These are phyloP conservation scores for Sinhomidia bicolor DNA, from an alignment of 2,888 invertebrate species.

Conservation along the genomic window DNA sequence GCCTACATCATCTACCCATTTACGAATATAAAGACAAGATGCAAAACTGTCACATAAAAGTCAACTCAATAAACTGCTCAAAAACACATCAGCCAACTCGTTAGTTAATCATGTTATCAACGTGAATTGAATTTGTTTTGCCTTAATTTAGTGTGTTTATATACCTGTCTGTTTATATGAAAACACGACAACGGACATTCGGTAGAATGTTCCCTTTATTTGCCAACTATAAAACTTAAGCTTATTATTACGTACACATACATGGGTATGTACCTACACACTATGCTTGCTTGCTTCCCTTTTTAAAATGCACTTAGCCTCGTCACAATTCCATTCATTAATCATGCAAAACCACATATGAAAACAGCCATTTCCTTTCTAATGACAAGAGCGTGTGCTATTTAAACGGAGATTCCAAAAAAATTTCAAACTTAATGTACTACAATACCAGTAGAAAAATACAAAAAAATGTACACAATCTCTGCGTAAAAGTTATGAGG, in stretches of 20 bases:
- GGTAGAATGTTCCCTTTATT: no score
- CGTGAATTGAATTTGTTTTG: constrained; percentile 21
- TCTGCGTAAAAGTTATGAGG: not conserved
- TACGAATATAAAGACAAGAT: constrained; percentile 25
- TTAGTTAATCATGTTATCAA: constrained; percentile 44
- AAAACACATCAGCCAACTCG: not conserved
- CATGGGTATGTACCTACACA: no score
- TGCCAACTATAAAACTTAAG: no score
- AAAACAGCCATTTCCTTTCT: constrained; percentile 15
- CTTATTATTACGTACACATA: no score
- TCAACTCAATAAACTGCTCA: constrained; percentile 28
- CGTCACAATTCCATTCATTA: constrained; percentile 40
- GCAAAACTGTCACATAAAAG: constrained; percentile 47
- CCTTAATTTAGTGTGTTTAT: not conserved
- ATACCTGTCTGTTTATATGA: no score
- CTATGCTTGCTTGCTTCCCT: not conserved
- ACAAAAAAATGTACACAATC: no score
- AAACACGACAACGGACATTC: no score
- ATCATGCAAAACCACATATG: constrained; percentile 37
- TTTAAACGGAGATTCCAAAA: constrained; percentile 31
- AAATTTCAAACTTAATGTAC: constrained; percentile 7
- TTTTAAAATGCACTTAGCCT: not conserved
- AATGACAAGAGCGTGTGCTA: constrained; percentile 58
- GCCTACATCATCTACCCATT: constrained; percentile 10
- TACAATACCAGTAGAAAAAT: not conserved